Conservation (phyloP, 2,888 invertebrate genomes). For the Volucella zonaria region DNA sequence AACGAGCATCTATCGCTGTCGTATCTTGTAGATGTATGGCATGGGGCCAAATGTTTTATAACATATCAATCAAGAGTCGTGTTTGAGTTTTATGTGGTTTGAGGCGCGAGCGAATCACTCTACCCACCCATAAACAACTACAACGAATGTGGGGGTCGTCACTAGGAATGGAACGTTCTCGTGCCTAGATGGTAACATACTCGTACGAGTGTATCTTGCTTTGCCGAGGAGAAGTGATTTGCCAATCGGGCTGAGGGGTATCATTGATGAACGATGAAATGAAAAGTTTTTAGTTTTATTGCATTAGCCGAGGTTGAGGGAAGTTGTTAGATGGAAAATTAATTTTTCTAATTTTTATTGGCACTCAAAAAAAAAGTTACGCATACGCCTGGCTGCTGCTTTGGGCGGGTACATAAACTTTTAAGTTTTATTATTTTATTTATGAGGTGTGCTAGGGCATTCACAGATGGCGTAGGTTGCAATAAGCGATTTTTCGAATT, state of each 20-base stretch:
- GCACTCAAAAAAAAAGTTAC: constrained; percentile 33
- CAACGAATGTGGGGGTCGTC: constrained; percentile 15
- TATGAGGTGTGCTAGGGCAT: constrained; percentile 12
- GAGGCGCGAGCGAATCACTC: constrained; percentile 8
- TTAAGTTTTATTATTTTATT: constrained; percentile 8
- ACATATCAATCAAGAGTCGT: constrained; percentile 61
- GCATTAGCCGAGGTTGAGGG: constrained; percentile 10
- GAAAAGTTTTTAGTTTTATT: constrained; percentile 31
- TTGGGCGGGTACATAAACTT: constrained; percentile 2
- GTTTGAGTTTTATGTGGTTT: constrained; percentile 41
- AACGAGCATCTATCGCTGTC: background rate
- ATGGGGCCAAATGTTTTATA: constrained; percentile 56
- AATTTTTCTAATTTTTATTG: constrained; percentile 33
- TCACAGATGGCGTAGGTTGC: background rate
- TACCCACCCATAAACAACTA: too few species aligned
- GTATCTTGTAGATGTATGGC: constrained; percentile 53
- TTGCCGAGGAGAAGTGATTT: background rate
- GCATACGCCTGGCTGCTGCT: constrained; percentile 43
- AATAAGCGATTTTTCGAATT: background rate
- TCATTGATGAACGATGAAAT: constrained; percentile 10
- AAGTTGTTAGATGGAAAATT: background rate
- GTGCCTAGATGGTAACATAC: background rate
- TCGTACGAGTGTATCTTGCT: too few species aligned
- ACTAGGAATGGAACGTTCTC: constrained; percentile 11
- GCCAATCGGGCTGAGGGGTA: background rate